Base-by-base conservation (phyloP, 1,140 invertebrate species). In the Caenorhabditis inopinata region DNA sequence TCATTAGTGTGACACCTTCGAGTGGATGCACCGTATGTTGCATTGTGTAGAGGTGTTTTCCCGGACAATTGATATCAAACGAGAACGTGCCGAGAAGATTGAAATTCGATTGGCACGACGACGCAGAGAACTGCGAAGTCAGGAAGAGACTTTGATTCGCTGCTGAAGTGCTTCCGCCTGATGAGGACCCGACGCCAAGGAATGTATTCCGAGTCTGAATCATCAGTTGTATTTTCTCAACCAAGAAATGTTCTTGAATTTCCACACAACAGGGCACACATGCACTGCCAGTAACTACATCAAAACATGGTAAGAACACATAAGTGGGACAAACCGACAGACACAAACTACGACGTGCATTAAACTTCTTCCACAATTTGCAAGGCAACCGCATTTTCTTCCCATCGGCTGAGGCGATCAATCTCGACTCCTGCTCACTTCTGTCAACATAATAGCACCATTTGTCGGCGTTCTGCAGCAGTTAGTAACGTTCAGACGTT, bases 61-160 rank as follows among this genome's bases (percentile, higher is more conserved):
- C 76, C 2, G 25, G 58, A n/a, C 58, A 68, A 2, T n/a, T 42
- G 46, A 49, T 81, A 48, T 47, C 58, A n/a, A 45, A 47, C 21
- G 35, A 48, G 62, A 62, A 81, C 46, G 35, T 53, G 18, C 45
- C 82, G 46, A 51, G 62, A n/a, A 81, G 18, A 14, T 53, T 29
- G 29, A 79, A 79, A 12, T 76, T 27, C n/a, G 58, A 38, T 68
- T 81, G 78, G 77, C 53, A 81, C 14, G 75, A 53, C 7, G 79
- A 42, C 23, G 80, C 77, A 16, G 74, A 46, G 12, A 29, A 23
- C 5, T 32, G 4, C 18, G 18, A 35, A 23, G 79, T 18, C 45
- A 4, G 27, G 14, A 42, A 68, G 16, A 68, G 58, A 42, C 58
- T 68, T n/a, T 68, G 58, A 21, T 38, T 68, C 7, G 11, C 58